A percentile compares a stretch with the other conserved stretches of the same genome.
Conservation (phyloP, 2,888 invertebrate species). For the Cerceris ruficornis region DNA sequence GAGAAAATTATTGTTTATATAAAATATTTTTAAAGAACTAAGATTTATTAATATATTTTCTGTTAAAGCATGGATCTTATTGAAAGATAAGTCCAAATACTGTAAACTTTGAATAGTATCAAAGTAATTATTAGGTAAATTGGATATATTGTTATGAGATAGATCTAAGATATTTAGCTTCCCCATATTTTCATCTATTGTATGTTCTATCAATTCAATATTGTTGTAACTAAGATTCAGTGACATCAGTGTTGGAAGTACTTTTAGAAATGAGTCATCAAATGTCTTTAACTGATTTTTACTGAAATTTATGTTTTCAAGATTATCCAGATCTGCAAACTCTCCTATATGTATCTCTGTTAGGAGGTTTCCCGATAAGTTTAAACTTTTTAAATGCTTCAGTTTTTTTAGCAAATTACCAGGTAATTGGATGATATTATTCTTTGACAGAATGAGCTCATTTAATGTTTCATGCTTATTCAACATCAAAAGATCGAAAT, state of each 20-base stretch:
- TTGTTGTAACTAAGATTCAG: conserved; percentile 83
- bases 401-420: conserved; percentile 83
- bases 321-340: conserved; percentile 76
- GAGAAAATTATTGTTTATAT: conserved; percentile 70
- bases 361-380: conserved; percentile 83
- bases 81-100: conserved; percentile 73
- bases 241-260: conserved; percentile 81
- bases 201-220: conserved; percentile 76
- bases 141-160: conserved; percentile 79
- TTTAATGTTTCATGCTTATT: conserved; percentile 81
- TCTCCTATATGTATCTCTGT: conserved; percentile 80
- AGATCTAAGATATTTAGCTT: conserved; percentile 70
- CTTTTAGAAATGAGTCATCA: conserved; percentile 80
- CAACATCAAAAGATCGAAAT: conserved; percentile 72
- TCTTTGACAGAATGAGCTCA: conserved; percentile 83
- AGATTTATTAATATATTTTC: conserved; percentile 49
- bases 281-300: conserved; percentile 82
- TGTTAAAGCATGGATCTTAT: conserved; percentile 63
- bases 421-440: conserved; percentile 82
- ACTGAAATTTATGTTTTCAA: conserved; percentile 82
- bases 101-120: conserved; percentile 82
- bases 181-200: conserved; percentile 72
- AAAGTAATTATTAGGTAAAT: conserved; percentile 80
- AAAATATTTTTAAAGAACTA: conserved; percentile 54
- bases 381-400: conserved; percentile 81